Evolutionary conservation across 1,140 invertebrate genomes (phyloP).

Genomic region (Oryctes rhinoceros): DNA sequence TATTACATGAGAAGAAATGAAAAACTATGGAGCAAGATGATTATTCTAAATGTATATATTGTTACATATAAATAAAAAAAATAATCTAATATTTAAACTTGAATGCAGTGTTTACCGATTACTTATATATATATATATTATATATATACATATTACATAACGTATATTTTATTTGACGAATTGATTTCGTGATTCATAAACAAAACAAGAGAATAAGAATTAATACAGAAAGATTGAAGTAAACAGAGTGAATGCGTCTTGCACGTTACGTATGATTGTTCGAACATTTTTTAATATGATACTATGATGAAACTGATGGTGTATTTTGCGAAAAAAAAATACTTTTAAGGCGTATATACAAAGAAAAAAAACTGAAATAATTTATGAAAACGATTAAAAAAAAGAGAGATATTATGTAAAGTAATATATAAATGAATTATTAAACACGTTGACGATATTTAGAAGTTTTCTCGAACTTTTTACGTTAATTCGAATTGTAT

Average conservation of each 20-base stretch:
- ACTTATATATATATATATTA: conserved; percentile 29
- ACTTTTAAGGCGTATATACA: conserved; percentile 25
- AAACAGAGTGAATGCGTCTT: neutral
- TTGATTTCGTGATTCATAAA: conserved; percentile 1
- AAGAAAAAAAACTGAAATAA: neutral
- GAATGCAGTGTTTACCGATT: conserved; percentile 50
- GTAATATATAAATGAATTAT: neutral
- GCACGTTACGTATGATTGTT: neutral
- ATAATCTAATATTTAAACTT: conserved; percentile 53
- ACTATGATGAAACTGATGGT: neutral
- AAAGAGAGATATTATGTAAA: conserved; percentile 14
- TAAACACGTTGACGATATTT: conserved; percentile 13
- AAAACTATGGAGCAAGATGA: conserved; percentile 58
- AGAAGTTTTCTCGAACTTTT: conserved; percentile 15
- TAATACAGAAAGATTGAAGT: neutral
- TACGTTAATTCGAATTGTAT: conserved; percentile 19
- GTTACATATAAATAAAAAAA: conserved; percentile 57
- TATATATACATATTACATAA: conserved; percentile 43
- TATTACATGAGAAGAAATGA: conserved; percentile 25
- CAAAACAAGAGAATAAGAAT: neutral
- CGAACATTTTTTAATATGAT: conserved; percentile 11
- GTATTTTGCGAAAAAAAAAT: neutral
- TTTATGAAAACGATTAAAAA: neutral
- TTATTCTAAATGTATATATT: conserved; percentile 63
- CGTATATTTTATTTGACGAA: conserved; percentile 46